A percentile compares a stretch with the other conserved stretches of the same genome.
Conservation (phyloP, 2,797 vertebrate genomes). For the Salarias fasciatus region DNA sequence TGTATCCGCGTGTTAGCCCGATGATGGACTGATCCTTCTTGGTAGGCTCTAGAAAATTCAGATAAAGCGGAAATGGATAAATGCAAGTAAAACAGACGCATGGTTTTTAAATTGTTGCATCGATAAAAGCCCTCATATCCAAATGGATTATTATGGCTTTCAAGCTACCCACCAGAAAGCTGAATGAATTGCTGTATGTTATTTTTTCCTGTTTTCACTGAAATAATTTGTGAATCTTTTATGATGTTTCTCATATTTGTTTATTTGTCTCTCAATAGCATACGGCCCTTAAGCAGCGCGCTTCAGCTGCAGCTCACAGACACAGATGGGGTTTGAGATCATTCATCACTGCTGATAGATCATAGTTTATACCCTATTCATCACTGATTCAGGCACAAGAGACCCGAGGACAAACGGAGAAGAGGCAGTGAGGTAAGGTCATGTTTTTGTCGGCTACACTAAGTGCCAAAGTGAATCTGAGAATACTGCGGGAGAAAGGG, state of each 20-base stretch:
- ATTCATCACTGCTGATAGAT: conserved; percentile 77
- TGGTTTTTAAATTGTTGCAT: no score
- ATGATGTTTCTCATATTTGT: conserved; percentile 1
- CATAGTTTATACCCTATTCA: conserved; percentile 73
- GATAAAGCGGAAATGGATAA: no score
- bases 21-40: no score
- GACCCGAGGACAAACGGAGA: conserved; percentile 24
- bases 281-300: conserved; percentile 1
- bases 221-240: not conserved
- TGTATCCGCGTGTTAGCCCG: no score
- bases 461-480: no score
- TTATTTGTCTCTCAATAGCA: not conserved
- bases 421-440: conserved; percentile 28
- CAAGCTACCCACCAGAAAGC: not conserved
- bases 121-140: no score
- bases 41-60: no score
- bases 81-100: no score
- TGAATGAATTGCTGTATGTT: not conserved
- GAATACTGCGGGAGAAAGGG: no score
- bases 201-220: no score
- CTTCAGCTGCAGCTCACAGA: conserved; percentile 34
- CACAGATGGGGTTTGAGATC: conserved; percentile 48
- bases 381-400: conserved; percentile 54
- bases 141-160: not conserved
- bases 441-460: conserved; percentile 2